Base-by-base conservation (phyloP, 2,113 vertebrate species). In the Cynopterus brachyotis region DNA sequence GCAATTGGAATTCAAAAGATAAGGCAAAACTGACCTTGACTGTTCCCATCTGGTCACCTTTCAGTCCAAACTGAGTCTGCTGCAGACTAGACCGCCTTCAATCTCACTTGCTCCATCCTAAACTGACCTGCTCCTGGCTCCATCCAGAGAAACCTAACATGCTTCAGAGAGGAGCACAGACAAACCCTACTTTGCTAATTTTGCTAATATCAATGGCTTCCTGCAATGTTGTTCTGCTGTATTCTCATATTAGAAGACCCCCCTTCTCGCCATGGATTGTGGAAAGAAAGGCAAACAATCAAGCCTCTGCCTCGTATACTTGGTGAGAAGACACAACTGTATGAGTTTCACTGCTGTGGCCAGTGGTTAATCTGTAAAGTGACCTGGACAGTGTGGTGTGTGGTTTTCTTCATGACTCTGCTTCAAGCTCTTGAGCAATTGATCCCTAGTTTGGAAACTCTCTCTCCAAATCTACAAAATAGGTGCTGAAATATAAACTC, bases 231-330 rank as follows among this genome's bases (percentile, higher is more conserved):
- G 92, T 55, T 42, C 13, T 28, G 11, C 32, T n/a, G 35, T 13
- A 10, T 83, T 55, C 59, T n/a, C 37, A 32, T 1, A 24, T 19
- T 26, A 19, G 32, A 62, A 50, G 57, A 62, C 26, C 57, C 20
- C 20, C 12, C 9, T 9, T 15, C 6, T 85, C 16, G 55, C n/a
- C 4, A 7, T 2, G 1, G 45, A 7, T 8, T 11, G 17, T n/a
- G 5, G 30, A 40, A 9, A 53, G 75, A 22, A 10, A 73, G 59
- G 57, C 26, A 12, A 24, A 40, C 35, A 3, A 40, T 3, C 32
- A 3, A 62, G 1, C 4, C 20, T 26, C 35, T 13, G 19, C 30
- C 35, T 40, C 17, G 22, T 0, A 15, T 6, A n/a, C 55, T 4
- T n/a, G 13, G 30, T 59, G 22, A 22, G 45, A 62, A 59, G 40